phyloP scores from a whole-genome alignment of 37 sponge, comb jelly and placozoan species.

The Haliclona indistincta region DNA sequence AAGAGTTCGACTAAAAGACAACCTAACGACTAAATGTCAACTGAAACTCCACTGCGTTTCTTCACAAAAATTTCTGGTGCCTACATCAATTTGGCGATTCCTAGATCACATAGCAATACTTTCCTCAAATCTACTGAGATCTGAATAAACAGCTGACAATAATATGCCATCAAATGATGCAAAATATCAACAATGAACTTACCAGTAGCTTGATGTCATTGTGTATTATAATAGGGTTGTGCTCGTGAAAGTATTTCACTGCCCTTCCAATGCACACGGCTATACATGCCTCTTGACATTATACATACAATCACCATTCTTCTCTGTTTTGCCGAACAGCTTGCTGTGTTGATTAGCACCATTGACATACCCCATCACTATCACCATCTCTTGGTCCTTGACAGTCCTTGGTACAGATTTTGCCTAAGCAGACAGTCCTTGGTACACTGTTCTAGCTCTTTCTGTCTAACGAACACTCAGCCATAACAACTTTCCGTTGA shows the following conservation, averaged over 20 bases:
- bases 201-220: slow-evolving; percentile 54
- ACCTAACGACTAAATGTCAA: slow-evolving; percentile 27
- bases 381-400: slow-evolving; percentile 5
- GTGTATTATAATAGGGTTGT: slow-evolving; percentile 42
- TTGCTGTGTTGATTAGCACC: slow-evolving; percentile 30
- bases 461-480: too few species aligned
- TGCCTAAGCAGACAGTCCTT: too few species aligned
- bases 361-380: slow-evolving; percentile 33
- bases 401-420: slow-evolving; percentile 14
- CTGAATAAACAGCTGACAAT: slow-evolving; percentile 7
- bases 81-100: slow-evolving; percentile 20
- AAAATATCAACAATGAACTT: background rate
- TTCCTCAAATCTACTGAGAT: slow-evolving; percentile 1
- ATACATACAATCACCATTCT: too few species aligned
- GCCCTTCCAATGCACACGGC: slow-evolving; percentile 19
- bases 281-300: background rate
- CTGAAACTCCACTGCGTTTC: background rate
- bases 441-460: too few species aligned
- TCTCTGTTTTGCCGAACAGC: too few species aligned
- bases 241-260: slow-evolving; percentile 31
- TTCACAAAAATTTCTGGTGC: slow-evolving; percentile 41
- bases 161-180: background rate
- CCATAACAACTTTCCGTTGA: too few species aligned
- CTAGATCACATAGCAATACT: slow-evolving; percentile 47
- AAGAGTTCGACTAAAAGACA: slow-evolving; percentile 25